phyloP scores from a whole-genome alignment of 2,888 invertebrate species.

The Chalcosyrphus nemorum region DNA sequence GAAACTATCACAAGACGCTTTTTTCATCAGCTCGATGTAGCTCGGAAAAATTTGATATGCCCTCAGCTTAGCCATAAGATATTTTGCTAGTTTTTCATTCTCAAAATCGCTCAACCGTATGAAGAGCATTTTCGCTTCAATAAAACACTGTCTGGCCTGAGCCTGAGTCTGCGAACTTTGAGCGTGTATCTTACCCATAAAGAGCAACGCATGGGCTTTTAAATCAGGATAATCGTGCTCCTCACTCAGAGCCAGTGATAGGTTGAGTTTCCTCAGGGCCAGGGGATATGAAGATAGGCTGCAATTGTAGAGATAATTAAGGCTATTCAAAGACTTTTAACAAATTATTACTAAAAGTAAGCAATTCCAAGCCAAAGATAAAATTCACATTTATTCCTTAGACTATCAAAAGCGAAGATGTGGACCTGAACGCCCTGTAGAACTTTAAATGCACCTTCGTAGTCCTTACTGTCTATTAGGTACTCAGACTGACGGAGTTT shows the following conservation, averaged over 20 bases:
- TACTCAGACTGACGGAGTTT: conserved; percentile 49
- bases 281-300: conserved; percentile 4
- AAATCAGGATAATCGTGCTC: conserved; percentile 23
- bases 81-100: conserved; percentile 49
- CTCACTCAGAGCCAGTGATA: conserved; percentile 40
- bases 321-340: background rate
- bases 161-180: background rate
- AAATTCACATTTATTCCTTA: conserved; percentile 52
- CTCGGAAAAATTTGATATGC: conserved; percentile 54
- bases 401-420: conserved; percentile 24
- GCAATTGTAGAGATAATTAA: background rate
- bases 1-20: conserved; percentile 6
- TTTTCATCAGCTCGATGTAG: conserved; percentile 52
- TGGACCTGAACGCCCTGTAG: conserved; percentile 5
- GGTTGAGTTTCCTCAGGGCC: conserved; percentile 50
- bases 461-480: background rate
- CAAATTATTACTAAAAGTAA: conserved; percentile 32
- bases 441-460: conserved; percentile 10
- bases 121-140: conserved; percentile 42
- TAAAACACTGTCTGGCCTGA: conserved; percentile 39
- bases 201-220: conserved; percentile 41
- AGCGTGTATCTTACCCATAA: conserved; percentile 57
- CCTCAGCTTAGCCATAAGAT: conserved; percentile 52
- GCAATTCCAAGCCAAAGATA: conserved; percentile 58
- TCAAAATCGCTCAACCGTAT: conserved; percentile 27